Conservation (phyloP, 2,888 invertebrate genomes). For the Microplitis manilae region DNA sequence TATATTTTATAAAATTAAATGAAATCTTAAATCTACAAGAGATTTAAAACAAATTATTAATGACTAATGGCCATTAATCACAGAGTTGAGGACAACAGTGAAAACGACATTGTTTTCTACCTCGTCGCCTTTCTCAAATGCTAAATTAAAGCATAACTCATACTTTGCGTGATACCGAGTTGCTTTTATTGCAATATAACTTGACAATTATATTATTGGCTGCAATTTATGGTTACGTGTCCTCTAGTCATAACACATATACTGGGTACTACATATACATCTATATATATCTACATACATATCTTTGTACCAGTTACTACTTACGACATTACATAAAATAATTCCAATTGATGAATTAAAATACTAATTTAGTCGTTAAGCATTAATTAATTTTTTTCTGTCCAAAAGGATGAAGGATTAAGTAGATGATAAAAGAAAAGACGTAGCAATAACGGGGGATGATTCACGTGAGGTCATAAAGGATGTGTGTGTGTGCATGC, state of each 20-base stretch:
- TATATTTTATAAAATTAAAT: background rate
- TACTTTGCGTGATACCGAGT: constrained; percentile 48
- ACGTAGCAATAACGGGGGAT: constrained; percentile 7
- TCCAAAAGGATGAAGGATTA: background rate
- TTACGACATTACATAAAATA: background rate
- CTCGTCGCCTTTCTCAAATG: constrained; percentile 16
- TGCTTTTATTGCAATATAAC: constrained; percentile 49
- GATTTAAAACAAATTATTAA: background rate
- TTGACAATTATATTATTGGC: constrained; percentile 53
- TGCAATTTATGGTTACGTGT: constrained; percentile 53
- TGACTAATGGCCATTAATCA: constrained; percentile 14
- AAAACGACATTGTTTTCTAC: constrained; percentile 18
- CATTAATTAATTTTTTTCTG: too few relatives aligned
- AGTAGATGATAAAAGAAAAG: background rate
- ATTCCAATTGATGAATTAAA: too few relatives aligned
- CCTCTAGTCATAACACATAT: constrained; percentile 42
- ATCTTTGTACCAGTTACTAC: background rate
- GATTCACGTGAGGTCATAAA: constrained; percentile 12
- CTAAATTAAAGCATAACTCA: constrained; percentile 31
- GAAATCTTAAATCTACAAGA: background rate
- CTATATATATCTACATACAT: background rate
- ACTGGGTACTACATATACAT: constrained; percentile 1
- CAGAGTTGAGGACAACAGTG: constrained; percentile 15
- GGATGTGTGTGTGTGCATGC: constrained; percentile 2
- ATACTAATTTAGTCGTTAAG: too few relatives aligned